Conservation (phyloP, 2,888 invertebrate species). For the Drosophila yooni region DNA sequence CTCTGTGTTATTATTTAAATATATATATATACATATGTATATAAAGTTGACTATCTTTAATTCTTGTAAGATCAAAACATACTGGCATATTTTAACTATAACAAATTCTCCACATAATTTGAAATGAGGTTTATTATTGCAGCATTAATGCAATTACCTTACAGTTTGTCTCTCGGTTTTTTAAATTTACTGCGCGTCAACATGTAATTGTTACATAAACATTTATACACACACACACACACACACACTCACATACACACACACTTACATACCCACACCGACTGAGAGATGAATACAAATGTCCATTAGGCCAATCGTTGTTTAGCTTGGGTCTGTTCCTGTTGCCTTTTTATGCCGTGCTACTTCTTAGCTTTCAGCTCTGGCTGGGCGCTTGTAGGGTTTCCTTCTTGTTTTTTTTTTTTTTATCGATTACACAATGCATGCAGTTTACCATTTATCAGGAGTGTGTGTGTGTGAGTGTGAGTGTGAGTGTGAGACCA, state of each 20-base stretch:
- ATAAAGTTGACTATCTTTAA: not conserved
- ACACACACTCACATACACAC: constrained; percentile 13
- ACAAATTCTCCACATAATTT: constrained; percentile 1
- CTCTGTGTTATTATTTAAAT: too few species aligned
- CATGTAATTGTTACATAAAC: constrained; percentile 43
- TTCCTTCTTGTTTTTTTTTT: constrained; percentile 21
- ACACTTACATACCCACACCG: constrained; percentile 6
- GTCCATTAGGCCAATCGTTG: constrained; percentile 51
- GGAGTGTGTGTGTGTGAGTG: constrained; percentile 36
- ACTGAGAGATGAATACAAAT: constrained; percentile 38
- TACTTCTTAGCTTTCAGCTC: constrained; percentile 3
- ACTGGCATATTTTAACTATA: not conserved
- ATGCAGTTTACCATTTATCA: constrained; percentile 77
- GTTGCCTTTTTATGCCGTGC: constrained; percentile 18
- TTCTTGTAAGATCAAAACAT: not conserved
- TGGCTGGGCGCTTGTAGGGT: constrained; percentile 3
- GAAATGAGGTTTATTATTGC: constrained; percentile 9
- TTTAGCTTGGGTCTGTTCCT: constrained; percentile 36
- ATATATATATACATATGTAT: not conserved
- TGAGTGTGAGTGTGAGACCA: constrained; percentile 52
- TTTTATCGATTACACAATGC: constrained; percentile 79
- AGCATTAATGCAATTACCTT: constrained; percentile 23
- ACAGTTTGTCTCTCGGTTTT: constrained; percentile 1
- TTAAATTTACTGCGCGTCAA: constrained; percentile 47
- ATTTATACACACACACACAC: constrained; percentile 7